Percentiles rank a stretch among this genome's conserved stretches.
Evolutionary conservation across 1,140 invertebrate species (phyloP).

Genomic region (Gonatopus flavifemur): DNA sequence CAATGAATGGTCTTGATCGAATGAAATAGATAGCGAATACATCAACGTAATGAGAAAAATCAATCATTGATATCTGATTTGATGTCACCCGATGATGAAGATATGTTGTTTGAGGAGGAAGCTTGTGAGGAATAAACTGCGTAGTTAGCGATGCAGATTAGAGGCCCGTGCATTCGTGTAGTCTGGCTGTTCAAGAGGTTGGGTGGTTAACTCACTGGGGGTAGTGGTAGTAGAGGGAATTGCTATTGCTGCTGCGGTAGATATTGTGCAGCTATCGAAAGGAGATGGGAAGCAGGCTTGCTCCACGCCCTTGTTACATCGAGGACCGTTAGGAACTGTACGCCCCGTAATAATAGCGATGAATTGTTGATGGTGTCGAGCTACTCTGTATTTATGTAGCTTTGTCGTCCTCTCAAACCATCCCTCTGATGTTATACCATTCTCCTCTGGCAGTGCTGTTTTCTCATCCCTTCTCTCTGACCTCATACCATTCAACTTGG

Average conservation of each 20-base stretch:
- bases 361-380: slow-evolving; percentile 39
- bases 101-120: too few relatives aligned
- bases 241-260: too few relatives aligned
- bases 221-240: neutral
- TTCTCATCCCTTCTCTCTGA: neutral
- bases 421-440: neutral
- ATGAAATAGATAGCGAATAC: too few relatives aligned
- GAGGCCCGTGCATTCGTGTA: slow-evolving; percentile 13
- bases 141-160: slow-evolving; percentile 40
- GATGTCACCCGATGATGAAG: too few relatives aligned
- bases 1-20: too few relatives aligned
- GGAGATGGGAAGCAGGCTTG: too few relatives aligned
- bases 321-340: slow-evolving; percentile 24
- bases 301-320: slow-evolving; percentile 1
- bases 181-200: slow-evolving; percentile 1
- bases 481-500: too few relatives aligned
- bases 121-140: slow-evolving; percentile 19
- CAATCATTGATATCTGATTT: too few relatives aligned
- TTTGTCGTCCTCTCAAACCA: neutral
- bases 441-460: neutral
- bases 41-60: too few relatives aligned
- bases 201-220: neutral
- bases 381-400: slow-evolving; percentile 43
- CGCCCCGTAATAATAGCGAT: slow-evolving; percentile 42
- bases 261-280: too few relatives aligned